Percentiles rank a stretch among this genome's conserved stretches.
These are phyloP conservation scores for Heliconius melpomene DNA, from an alignment of 1,140 invertebrate genomes.

Conservation along the genomic window DNA sequence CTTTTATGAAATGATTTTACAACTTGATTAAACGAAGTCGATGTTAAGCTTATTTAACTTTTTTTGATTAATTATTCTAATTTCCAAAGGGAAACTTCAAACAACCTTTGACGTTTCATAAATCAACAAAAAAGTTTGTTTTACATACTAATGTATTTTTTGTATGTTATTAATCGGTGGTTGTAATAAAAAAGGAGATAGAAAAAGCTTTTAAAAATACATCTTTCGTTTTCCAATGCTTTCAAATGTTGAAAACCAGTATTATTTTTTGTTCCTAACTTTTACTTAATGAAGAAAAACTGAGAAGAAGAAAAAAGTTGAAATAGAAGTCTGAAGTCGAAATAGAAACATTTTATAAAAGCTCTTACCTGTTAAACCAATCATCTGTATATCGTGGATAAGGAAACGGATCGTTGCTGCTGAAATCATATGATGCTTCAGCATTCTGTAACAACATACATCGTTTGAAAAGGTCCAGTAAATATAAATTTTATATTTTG, in stretches of 20 bases:
- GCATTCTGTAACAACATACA: constrained; percentile 88
- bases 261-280: too few relatives aligned
- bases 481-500: background rate
- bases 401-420: constrained; percentile 98
- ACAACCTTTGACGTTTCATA: background rate
- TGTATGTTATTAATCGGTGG: too few relatives aligned
- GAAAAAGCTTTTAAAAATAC: too few relatives aligned
- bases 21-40: background rate
- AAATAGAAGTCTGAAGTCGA: too few relatives aligned
- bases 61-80: background rate
- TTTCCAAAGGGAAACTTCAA: background rate
- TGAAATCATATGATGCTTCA: constrained; percentile 98
- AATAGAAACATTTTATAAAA: background rate
- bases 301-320: too few relatives aligned
- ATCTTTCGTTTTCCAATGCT: too few relatives aligned
- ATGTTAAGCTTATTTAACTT: background rate
- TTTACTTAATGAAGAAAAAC: too few relatives aligned
- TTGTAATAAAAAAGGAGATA: too few relatives aligned
- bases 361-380: constrained; percentile 97
- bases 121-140: background rate
- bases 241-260: too few relatives aligned
- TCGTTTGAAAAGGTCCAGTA: background rate
- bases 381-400: constrained; percentile 98
- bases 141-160: background rate
- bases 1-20: background rate